These are phyloP conservation scores for Megalops cyprinoides DNA, from an alignment of 2,797 vertebrate genomes.

Conservation along the genomic window DNA sequence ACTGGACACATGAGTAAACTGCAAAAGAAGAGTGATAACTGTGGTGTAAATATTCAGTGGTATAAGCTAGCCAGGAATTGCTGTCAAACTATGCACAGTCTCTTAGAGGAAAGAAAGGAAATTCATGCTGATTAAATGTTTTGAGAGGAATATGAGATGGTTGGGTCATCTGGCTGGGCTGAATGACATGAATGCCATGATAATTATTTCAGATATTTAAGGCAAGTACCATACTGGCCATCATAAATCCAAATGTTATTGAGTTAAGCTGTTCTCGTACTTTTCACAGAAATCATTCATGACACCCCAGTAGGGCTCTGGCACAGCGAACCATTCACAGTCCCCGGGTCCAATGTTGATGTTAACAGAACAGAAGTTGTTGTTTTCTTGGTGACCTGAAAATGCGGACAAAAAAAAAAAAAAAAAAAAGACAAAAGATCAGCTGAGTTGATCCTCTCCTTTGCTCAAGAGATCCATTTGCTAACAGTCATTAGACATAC, in stretches of 20 bases:
- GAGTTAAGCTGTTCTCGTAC: conserved; percentile 70
- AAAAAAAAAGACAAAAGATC: no score
- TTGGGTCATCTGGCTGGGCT: background rate
- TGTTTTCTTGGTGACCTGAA: conserved; percentile 98
- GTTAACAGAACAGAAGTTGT: conserved; percentile 99
- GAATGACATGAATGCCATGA: background rate
- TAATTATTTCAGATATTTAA: conserved; percentile 20
- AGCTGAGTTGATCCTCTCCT: background rate
- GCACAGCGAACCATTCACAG: conserved; percentile 99
- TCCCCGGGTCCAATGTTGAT: conserved; percentile 98
- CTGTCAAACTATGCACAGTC: no score
- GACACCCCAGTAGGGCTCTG: conserved; percentile 93
- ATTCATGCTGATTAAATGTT: no score
- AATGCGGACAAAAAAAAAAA: background rate
- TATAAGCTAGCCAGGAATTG: background rate
- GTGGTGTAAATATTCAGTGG: background rate
- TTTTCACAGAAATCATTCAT: conserved; percentile 99
- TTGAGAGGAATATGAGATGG: no score
- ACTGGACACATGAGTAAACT: background rate
- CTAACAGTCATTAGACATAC: no score
- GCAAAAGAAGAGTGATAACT: background rate
- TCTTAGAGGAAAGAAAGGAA: no score
- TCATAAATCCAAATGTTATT: conserved; percentile 14
- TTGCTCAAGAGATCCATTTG: background rate
- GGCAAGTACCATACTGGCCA: conserved; percentile 23